Evolutionary conservation across 2,113 vertebrate species (phyloP), one percentile per base, ranked within the genome.

Genomic region (Eulemur rufifrons): DNA sequence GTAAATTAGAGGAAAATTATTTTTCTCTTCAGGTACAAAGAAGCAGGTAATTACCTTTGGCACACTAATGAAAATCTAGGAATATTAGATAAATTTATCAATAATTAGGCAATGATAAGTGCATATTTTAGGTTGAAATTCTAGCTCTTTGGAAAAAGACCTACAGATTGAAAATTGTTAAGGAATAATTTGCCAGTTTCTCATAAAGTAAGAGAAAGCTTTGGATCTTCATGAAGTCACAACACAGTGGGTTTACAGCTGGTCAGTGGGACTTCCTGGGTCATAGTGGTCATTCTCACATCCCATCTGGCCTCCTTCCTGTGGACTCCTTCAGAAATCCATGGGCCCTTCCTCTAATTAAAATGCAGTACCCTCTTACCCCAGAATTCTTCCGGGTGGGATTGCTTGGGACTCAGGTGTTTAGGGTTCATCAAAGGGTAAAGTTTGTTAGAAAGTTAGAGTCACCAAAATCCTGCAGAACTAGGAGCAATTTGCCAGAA

Each of bases 51-150:
- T 91, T 50, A 7, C 34, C 69, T 63, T 78, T 68, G 85, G 71
- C 81, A 69, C 83, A 95, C 86, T 39, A 34, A 25, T 91, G 91
- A 94, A 97, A 96, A 78, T 54, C 52, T 45, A 95, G 56, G 69
- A 81, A 56, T 73, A 39, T 10, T 21, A 9, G 14, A 80, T 76
- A 82, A 92, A 59, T 42, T 17, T 52, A 2, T 89, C 20, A 1
- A 6, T 89, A 29, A 59, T 66, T 37, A 17, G 61, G 61, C 56
- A n/a, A 32, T 77, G 47, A 32, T 18, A 80, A 90, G 20, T 76
- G 18, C 52, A 39, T 42, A 25, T 56, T 68, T 42, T 64, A 80
- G 42, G 20, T 29, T 69, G 54, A 59, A 52, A 81, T 64, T 64
- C 17, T 78, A 54, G 76, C 56, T 94, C 73, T 74, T 54, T 39